Evolutionary conservation across 2,113 vertebrate genomes (phyloP).

Genomic region (Rutilus rutilus): DNA sequence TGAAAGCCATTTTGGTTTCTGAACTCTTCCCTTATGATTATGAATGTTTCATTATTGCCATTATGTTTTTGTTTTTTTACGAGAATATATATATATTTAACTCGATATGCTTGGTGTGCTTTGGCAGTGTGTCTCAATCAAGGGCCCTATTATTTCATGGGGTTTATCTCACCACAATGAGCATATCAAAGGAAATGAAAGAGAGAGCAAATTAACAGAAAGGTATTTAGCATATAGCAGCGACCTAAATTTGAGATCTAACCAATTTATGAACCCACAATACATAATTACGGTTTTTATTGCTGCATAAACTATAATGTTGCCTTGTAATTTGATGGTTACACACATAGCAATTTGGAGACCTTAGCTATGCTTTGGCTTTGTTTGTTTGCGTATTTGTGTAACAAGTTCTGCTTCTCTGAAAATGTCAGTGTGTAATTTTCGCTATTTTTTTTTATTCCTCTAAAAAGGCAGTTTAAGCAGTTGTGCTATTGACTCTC

Average conservation of each 20-base stretch:
- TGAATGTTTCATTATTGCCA: constrained; percentile 62
- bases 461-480: constrained; percentile 44
- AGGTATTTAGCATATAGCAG: constrained; percentile 74
- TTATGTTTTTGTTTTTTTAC: constrained; percentile 51
- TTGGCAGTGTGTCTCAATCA: constrained; percentile 60
- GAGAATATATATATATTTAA: constrained; percentile 58
- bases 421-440: constrained; percentile 72
- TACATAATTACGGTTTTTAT: constrained; percentile 79
- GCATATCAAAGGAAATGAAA: constrained; percentile 68
- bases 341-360: constrained; percentile 77
- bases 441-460: constrained; percentile 59
- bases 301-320: constrained; percentile 83
- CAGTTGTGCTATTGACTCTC: constrained; percentile 33
- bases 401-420: constrained; percentile 74
- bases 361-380: constrained; percentile 79
- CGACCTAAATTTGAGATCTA: constrained; percentile 76
- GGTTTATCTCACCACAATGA: constrained; percentile 68
- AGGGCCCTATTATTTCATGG: constrained; percentile 69
- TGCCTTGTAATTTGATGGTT: constrained; percentile 86
- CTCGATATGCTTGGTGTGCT: constrained; percentile 58
- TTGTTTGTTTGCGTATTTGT: constrained; percentile 84
- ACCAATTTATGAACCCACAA: constrained; percentile 78
- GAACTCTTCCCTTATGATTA: constrained; percentile 66
- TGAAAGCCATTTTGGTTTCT: constrained; percentile 74
- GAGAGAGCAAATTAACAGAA: constrained; percentile 72